Conservation (phyloP, 2,888 invertebrate genomes). For the Melanostoma mellinum region DNA sequence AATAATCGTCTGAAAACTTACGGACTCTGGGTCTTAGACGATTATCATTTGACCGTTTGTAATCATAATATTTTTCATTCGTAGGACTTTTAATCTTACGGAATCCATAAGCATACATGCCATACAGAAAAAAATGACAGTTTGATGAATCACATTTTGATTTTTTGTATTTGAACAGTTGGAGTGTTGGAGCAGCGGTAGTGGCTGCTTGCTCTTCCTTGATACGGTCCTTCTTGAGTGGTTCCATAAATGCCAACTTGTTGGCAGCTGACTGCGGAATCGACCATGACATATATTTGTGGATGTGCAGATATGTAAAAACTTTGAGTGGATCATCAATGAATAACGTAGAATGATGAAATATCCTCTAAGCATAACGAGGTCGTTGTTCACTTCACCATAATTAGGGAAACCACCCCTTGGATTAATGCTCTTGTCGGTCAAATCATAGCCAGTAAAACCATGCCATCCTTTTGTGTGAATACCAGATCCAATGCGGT, state of each 20-base stretch:
- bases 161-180: slow-evolving; percentile 52
- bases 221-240: slow-evolving; percentile 93
- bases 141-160: neutral
- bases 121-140: neutral
- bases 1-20: too few relatives aligned
- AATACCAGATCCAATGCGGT: slow-evolving; percentile 94
- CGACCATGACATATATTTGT: slow-evolving; percentile 99
- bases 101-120: neutral
- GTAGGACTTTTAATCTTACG: neutral
- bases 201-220: slow-evolving; percentile 89
- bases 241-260: slow-evolving; percentile 97
- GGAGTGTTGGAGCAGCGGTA: slow-evolving; percentile 78
- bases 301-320: slow-evolving; percentile 98
- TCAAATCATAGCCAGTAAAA: slow-evolving; percentile 92
- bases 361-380: slow-evolving; percentile 96
- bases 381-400: slow-evolving; percentile 99
- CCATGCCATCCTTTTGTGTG: slow-evolving; percentile 95
- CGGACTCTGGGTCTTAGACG: too few relatives aligned
- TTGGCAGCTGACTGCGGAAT: slow-evolving; percentile 99
- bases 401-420: slow-evolving; percentile 99
- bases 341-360: slow-evolving; percentile 88
- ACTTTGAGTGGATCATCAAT: slow-evolving; percentile 92
- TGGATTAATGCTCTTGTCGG: slow-evolving; percentile 91
- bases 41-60: too few relatives aligned
- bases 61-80: neutral